A percentile compares a stretch with the other conserved stretches of the same genome.
Conservation (phyloP, 2,888 invertebrate genomes). For the Crematogaster levior region DNA sequence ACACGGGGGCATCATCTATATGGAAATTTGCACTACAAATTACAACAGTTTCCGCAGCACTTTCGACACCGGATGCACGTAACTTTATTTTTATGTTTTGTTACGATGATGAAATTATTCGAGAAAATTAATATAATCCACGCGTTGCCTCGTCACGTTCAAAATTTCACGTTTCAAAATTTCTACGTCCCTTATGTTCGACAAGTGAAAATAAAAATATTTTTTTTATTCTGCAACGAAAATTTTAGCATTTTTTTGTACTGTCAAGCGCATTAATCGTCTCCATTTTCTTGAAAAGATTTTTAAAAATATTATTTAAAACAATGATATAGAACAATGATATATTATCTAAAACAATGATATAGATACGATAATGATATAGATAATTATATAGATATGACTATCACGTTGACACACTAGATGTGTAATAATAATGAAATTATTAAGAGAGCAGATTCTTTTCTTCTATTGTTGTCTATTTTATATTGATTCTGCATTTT, state of each 20-base stretch:
- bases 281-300: background rate
- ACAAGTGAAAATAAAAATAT: background rate
- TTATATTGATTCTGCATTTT: background rate
- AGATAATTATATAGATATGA: no score
- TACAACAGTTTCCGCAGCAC: constrained; percentile 30
- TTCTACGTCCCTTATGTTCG: background rate
- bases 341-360: no score
- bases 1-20: constrained; percentile 16
- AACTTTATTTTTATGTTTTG: constrained; percentile 4
- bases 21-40: constrained; percentile 50
- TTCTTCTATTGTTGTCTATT: constrained; percentile 17
- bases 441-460: constrained; percentile 1
- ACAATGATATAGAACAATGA: no score
- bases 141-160: background rate
- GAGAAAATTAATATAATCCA: constrained; percentile 39
- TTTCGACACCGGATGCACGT: background rate
- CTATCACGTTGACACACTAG: background rate
- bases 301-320: background rate
- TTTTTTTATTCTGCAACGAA: background rate
- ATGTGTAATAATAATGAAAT: constrained; percentile 13
- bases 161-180: background rate
- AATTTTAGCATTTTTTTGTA: background rate
- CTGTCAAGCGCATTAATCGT: background rate
- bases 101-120: constrained; percentile 4
- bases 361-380: no score